Conservation (phyloP, 2,888 invertebrate genomes). For the Apamea crenata region DNA sequence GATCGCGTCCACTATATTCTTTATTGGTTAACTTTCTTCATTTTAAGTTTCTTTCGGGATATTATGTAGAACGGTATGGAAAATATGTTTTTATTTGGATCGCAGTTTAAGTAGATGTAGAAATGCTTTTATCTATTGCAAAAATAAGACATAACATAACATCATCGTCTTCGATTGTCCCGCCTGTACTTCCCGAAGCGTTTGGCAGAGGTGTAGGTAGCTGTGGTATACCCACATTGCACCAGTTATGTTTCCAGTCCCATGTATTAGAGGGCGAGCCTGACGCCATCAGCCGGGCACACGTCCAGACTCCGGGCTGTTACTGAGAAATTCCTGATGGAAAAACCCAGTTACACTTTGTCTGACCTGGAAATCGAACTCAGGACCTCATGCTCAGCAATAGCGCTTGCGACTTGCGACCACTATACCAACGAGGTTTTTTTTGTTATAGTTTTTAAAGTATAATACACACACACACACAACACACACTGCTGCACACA, state of each 20-base stretch:
- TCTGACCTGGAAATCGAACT: not conserved
- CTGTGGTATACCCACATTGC: too few species aligned
- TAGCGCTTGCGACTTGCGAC: not conserved
- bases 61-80: not conserved
- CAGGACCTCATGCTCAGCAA: not conserved
- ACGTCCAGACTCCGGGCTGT: not conserved
- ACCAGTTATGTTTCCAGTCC: not conserved
- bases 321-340: not conserved
- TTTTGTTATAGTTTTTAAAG: not conserved
- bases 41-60: constrained; percentile 41
- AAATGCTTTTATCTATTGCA: not conserved
- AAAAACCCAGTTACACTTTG: not conserved
- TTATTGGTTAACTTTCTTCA: constrained; percentile 66
- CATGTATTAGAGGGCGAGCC: not conserved
- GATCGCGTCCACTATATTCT: constrained; percentile 57
- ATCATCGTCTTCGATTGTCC: not conserved
- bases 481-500: too few species aligned
- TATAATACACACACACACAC: too few species aligned
- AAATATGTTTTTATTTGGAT: not conserved
- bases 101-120: not conserved
- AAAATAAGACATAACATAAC: not conserved
- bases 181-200: not conserved
- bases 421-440: not conserved
- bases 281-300: too few species aligned
- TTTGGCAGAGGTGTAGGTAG: not conserved